Conservation (phyloP, 2,888 invertebrate genomes). For the Priocnemis perturbator region DNA sequence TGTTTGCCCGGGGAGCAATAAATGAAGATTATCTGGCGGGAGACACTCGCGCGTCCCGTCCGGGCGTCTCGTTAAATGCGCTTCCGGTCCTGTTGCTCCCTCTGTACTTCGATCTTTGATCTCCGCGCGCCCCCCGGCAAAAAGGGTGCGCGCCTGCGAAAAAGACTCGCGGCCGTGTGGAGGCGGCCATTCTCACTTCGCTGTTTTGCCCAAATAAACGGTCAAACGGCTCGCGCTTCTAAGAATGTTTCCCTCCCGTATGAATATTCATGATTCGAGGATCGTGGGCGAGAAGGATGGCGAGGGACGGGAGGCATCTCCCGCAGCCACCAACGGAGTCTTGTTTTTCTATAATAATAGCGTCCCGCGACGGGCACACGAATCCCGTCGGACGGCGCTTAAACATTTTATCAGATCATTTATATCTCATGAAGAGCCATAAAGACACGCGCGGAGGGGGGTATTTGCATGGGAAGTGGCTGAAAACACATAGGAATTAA, state of each 20-base stretch:
- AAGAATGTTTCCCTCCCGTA: slow-evolving; percentile 59
- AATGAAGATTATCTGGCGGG: no score
- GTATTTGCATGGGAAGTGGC: slow-evolving; percentile 67
- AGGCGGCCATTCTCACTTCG: no score
- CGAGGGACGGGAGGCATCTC: slow-evolving; percentile 38
- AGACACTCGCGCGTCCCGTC: no score
- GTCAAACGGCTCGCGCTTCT: slow-evolving; percentile 49
- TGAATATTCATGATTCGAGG: slow-evolving; percentile 68
- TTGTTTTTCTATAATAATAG: slow-evolving; percentile 62
- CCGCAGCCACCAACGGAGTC: slow-evolving; percentile 43
- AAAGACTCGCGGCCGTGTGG: no score
- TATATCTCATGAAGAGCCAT: slow-evolving; percentile 64
- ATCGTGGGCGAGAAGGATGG: slow-evolving; percentile 29
- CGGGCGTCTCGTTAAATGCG: no score
- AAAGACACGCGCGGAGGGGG: slow-evolving; percentile 57
- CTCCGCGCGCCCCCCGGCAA: no score
- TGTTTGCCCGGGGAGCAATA: no score
- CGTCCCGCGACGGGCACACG: slow-evolving; percentile 27
- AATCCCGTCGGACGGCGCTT: slow-evolving; percentile 45
- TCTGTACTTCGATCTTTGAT: no score
- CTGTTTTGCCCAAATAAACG: slow-evolving; percentile 41
- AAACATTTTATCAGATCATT: slow-evolving; percentile 71
- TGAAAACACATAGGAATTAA: slow-evolving; percentile 67
- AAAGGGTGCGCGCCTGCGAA: no score
- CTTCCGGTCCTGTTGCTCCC: no score